Evolutionary conservation across 2,113 vertebrate species (phyloP).

Genomic region (Psammodynastes pulverulentus): DNA sequence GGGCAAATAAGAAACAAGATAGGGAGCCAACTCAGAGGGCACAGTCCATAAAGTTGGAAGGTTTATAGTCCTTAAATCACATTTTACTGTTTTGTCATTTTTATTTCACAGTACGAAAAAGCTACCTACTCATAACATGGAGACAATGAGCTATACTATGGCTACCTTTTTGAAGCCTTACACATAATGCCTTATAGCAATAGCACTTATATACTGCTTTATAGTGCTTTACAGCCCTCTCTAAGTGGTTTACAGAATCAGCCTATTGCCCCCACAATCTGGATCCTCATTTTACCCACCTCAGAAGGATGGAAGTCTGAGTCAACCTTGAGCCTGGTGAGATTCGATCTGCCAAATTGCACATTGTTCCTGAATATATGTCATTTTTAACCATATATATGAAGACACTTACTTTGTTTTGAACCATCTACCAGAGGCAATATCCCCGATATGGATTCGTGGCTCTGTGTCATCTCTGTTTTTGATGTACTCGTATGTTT

Average conservation of each 20-base stretch:
- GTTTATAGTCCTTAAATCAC: background rate
- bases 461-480: rapidly evolving
- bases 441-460: background rate
- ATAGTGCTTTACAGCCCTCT: too few relatives aligned
- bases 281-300: too few relatives aligned
- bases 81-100: background rate
- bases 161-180: background rate
- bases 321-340: too few relatives aligned
- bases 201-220: too few relatives aligned
- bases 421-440: background rate
- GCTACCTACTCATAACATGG: background rate
- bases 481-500: background rate
- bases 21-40: background rate
- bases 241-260: too few relatives aligned
- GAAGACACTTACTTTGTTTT: conserved; percentile 32
- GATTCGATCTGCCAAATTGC: too few relatives aligned
- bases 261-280: too few relatives aligned
- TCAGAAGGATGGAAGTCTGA: too few relatives aligned
- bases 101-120: background rate
- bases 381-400: background rate
- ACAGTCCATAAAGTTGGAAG: background rate
- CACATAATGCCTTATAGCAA: background rate
- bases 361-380: background rate
- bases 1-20: background rate
- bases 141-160: background rate